Conservation (phyloP, 1,140 invertebrate genomes). For the Hormaphis cornu region DNA sequence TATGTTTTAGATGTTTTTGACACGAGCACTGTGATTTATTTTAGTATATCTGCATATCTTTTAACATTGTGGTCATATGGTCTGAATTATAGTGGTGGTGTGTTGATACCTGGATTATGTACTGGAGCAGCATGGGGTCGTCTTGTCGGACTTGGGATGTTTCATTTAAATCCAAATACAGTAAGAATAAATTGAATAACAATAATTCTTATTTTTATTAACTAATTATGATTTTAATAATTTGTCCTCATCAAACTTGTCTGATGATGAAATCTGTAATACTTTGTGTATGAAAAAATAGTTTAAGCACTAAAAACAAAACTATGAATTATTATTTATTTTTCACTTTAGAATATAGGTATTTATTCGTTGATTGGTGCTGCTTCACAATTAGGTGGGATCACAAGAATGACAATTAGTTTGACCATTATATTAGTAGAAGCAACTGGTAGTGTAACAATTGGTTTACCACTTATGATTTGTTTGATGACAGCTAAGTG, state of each 20-base stretch:
- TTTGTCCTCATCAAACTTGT: no score
- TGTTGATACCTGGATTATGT: slow-evolving; percentile 91
- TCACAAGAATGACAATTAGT: slow-evolving; percentile 94
- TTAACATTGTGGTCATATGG: slow-evolving; percentile 91
- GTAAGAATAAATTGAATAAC: slow-evolving; percentile 34
- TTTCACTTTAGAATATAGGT: slow-evolving; percentile 68
- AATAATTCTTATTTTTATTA: no score
- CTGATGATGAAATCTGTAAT: no score
- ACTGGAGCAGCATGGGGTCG: slow-evolving; percentile 96
- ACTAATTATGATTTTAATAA: no score
- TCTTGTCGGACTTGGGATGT: slow-evolving; percentile 52
- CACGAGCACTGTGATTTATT: slow-evolving; percentile 64
- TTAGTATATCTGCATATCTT: slow-evolving; percentile 68
- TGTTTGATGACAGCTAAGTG: slow-evolving; percentile 92
- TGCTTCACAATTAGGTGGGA: slow-evolving; percentile 93
- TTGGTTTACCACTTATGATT: slow-evolving; percentile 81
- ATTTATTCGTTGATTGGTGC: slow-evolving; percentile 96
- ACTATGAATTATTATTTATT: slow-evolving; percentile 49
- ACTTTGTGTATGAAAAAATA: slow-evolving; percentile 42
- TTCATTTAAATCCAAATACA: slow-evolving; percentile 35
- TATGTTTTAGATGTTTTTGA: slow-evolving; percentile 49
- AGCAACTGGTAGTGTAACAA: slow-evolving; percentile 88
- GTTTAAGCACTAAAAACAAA: slow-evolving; percentile 53
- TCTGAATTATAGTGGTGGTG: slow-evolving; percentile 83
- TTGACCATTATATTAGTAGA: slow-evolving; percentile 93